Evolutionary conservation across 1,140 invertebrate species (phyloP).

Genomic region (Himalopsyche phryganea): DNA sequence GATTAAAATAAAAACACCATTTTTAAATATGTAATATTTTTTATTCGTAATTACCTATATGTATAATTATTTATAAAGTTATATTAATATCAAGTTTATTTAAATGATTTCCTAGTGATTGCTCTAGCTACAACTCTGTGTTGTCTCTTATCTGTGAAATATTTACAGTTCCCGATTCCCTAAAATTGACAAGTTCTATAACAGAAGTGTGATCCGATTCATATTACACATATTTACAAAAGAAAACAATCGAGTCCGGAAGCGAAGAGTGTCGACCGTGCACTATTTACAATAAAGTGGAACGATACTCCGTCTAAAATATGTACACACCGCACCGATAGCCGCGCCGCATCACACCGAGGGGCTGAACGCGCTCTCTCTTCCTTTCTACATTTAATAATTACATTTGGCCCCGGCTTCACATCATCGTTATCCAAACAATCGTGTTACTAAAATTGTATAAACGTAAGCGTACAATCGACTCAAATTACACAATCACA

Average conservation of each 20-base stretch:
- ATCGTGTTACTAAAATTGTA: constrained; percentile 20
- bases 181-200: constrained; percentile 54
- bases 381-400: constrained; percentile 2
- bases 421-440: constrained; percentile 25
- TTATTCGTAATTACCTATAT: constrained; percentile 56
- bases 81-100: constrained; percentile 58
- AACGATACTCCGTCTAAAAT: neutral
- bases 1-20: neutral
- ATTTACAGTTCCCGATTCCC: constrained; percentile 48
- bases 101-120: constrained; percentile 53
- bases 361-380: constrained; percentile 3
- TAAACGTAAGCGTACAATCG: constrained; percentile 13
- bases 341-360: constrained; percentile 5
- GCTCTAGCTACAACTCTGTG: constrained; percentile 54
- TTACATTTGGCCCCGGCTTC: constrained; percentile 32
- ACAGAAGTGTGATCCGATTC: constrained; percentile 15
- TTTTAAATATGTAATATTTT: constrained; percentile 55
- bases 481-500: constrained; percentile 4
- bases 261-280: neutral
- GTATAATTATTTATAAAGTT: constrained; percentile 58
- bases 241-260: neutral
- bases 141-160: constrained; percentile 52
- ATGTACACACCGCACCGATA: neutral
- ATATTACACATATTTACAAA: constrained; percentile 21
- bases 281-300: too few relatives aligned